Percentiles rank a stretch among this genome's conserved stretches.
phyloP scores from a whole-genome alignment of 1,140 invertebrate species.

The Apis cerana region DNA sequence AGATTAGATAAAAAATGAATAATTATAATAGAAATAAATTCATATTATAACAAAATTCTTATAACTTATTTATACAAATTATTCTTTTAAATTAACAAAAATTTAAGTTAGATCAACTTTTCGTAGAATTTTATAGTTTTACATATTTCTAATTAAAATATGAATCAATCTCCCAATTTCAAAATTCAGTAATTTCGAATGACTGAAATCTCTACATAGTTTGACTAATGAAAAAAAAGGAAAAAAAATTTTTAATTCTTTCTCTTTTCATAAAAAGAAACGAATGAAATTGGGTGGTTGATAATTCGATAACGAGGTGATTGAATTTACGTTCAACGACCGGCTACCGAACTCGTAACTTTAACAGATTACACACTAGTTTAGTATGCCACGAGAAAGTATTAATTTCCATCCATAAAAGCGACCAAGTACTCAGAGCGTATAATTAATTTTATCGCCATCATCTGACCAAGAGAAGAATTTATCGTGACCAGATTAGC shows the following conservation, averaged over 20 bases:
- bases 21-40: too few relatives aligned
- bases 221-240: too few relatives aligned
- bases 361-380: background rate
- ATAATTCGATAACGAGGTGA: conserved; percentile 2
- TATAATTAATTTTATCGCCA: background rate
- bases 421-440: background rate
- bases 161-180: too few relatives aligned
- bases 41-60: too few relatives aligned
- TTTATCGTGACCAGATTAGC: background rate
- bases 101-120: too few relatives aligned
- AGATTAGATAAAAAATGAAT: too few relatives aligned
- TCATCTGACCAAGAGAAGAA: background rate
- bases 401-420: background rate
- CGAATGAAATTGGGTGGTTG: background rate
- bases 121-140: too few relatives aligned
- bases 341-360: background rate
- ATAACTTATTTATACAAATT: too few relatives aligned
- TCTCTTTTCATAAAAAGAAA: background rate
- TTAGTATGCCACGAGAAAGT: background rate
- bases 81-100: too few relatives aligned
- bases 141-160: too few relatives aligned
- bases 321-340: background rate
- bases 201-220: too few relatives aligned
- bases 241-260: background rate
- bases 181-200: background rate